Evolutionary conservation across 2,888 invertebrate species (phyloP).

Genomic region (Sisyra nigra): DNA sequence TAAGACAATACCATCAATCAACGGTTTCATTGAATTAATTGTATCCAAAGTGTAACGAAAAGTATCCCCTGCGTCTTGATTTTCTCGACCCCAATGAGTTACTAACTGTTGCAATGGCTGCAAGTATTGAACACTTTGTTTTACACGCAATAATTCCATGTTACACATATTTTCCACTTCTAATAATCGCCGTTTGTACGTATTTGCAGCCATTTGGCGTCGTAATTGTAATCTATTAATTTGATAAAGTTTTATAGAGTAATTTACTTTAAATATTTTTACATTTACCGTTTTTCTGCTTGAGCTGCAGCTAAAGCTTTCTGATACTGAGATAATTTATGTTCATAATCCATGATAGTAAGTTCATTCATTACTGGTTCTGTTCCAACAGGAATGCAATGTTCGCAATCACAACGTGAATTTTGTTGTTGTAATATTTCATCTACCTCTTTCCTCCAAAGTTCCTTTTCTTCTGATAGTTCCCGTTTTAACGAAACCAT

Average conservation of each 20-base stretch:
- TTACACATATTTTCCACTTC: slow-evolving; percentile 29
- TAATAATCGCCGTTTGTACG: slow-evolving; percentile 23
- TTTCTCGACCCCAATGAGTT: slow-evolving; percentile 21
- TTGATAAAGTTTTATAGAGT: neutral
- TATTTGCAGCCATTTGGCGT: slow-evolving; percentile 22
- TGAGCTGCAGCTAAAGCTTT: slow-evolving; percentile 19
- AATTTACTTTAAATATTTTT: slow-evolving; percentile 5
- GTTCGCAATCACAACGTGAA: slow-evolving; percentile 11
- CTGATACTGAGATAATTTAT: slow-evolving; percentile 20
- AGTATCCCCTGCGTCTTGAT: slow-evolving; percentile 3
- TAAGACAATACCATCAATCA: too few species aligned
- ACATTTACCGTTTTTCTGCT: slow-evolving; percentile 19
- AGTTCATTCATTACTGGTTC: slow-evolving; percentile 16
- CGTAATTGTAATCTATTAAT: slow-evolving; percentile 16
- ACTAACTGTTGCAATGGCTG: slow-evolving; percentile 24
- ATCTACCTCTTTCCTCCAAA: slow-evolving; percentile 24
- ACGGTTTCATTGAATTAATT: too few species aligned
- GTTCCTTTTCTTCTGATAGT: slow-evolving; percentile 19
- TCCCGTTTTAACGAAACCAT: slow-evolving; percentile 19
- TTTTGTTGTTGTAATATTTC: slow-evolving; percentile 16
- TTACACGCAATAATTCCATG: slow-evolving; percentile 24
- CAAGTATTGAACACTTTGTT: slow-evolving; percentile 22
- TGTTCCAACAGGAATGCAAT: slow-evolving; percentile 7
- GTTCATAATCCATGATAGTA: slow-evolving; percentile 20
- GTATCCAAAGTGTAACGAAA: too few species aligned